These are phyloP conservation scores for Salmo trutta DNA, from an alignment of 2,797 vertebrate genomes.

Conservation along the genomic window DNA sequence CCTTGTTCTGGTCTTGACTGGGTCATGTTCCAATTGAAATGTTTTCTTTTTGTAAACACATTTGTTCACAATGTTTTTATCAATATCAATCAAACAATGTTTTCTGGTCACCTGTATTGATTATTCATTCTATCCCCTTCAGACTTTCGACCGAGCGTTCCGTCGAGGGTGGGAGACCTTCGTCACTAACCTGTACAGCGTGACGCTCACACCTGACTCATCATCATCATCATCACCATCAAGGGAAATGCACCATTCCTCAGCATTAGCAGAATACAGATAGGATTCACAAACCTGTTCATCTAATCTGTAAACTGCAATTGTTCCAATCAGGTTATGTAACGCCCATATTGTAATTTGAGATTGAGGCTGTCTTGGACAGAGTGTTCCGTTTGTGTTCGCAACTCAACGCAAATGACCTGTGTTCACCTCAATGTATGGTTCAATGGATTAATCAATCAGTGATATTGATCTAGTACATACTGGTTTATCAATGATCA, in stretches of 20 bases:
- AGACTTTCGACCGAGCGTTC: slow-evolving; percentile 77
- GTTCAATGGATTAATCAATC: slow-evolving; percentile 19
- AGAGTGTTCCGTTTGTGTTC: background rate
- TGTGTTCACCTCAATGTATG: background rate
- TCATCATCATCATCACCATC: slow-evolving; percentile 9
- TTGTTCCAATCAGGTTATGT: background rate
- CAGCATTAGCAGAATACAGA: slow-evolving; percentile 15
- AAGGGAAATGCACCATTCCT: background rate
- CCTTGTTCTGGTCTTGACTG: no score
- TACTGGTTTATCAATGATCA: slow-evolving; percentile 40
- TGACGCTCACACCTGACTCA: slow-evolving; percentile 68
- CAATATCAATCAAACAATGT: background rate
- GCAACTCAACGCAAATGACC: background rate
- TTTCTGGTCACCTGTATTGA: background rate
- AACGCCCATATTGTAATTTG: background rate
- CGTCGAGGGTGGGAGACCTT: slow-evolving; percentile 80
- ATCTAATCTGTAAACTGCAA: background rate
- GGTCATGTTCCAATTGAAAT: no score
- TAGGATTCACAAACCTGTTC: background rate
- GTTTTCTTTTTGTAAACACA: no score
- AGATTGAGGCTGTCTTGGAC: background rate
- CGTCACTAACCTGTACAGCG: slow-evolving; percentile 76
- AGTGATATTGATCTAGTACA: slow-evolving; percentile 24
- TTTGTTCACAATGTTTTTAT: no score
- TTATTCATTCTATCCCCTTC: slow-evolving; percentile 16